Evolutionary conservation across 2,113 vertebrate species (phyloP), one percentile per base, ranked within the genome.

Genomic region (Bujurquina vittata): DNA sequence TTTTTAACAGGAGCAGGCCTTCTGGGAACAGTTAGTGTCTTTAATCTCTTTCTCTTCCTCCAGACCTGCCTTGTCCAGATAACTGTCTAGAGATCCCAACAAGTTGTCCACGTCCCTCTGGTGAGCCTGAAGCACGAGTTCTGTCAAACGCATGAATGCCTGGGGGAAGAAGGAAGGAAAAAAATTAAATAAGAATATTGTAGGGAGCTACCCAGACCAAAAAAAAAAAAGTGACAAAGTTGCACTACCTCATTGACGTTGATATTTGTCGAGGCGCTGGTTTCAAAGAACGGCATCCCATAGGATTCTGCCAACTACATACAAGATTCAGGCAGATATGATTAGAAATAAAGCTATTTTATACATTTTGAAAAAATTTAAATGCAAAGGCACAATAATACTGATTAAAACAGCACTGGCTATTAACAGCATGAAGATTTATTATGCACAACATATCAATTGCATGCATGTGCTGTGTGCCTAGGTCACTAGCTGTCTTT

Each of bases 251-350:
- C 97, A 69, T 88, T 97, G 83, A 99, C 97, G 91, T 98, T 98
- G 84, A 92, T 94, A 91, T 96, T 97, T 88, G 95, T 96, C 92
- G 96, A 97, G 92, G 97, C 98, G 90, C 98, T 99, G 95, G 97
- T 97, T 95, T 99, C 98, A 62, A 97, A 99, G 94, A 99, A 99
- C 79, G 98, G 97, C 97, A 99, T 98, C 87, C 97, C 97, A 9
- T 97, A 99, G 78, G 96, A 96, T 83, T 96, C 95, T 57, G 97
- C 98, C 76, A 99, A 95, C 98, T 99, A 92, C n/a, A 76, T 98
- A 92, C 23, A 79, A 56, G 49, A 82, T 35, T 55, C 18, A 79
- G 56, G 5, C n/a, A 6, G 3, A 83, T 43, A 4, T 31, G 5
- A 54, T 84, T 31, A 67, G 31, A 73, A 43, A 8, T 31, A 22